phyloP scores from a whole-genome alignment of 2,113 vertebrate genomes.

The Cyanistes caeruleus region DNA sequence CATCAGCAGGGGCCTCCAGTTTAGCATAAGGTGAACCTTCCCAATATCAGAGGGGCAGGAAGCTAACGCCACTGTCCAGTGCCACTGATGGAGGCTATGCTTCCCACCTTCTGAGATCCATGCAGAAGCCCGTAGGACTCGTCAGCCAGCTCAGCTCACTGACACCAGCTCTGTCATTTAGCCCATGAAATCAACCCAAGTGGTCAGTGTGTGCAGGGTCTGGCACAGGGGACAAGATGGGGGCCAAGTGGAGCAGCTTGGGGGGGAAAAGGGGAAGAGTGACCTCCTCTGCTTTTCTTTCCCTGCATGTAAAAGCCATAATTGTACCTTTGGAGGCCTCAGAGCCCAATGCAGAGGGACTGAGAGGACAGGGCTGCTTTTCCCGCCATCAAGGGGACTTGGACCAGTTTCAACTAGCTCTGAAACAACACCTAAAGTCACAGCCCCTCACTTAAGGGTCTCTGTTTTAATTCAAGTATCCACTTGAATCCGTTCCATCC shows the following conservation, averaged over 20 bases:
- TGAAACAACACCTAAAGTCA: background rate
- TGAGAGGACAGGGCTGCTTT: too few species aligned
- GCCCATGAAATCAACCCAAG: background rate
- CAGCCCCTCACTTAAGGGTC: background rate
- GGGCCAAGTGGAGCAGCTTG: background rate
- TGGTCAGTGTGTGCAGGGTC: rapidly evolving
- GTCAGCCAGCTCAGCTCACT: background rate
- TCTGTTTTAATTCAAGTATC: background rate
- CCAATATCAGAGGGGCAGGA: background rate
- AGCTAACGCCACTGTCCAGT: background rate
- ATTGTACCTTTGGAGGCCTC: rapidly evolving
- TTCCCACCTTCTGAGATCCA: rapidly evolving
- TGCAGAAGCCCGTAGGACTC: background rate
- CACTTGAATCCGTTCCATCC: background rate
- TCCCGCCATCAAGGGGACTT: too few species aligned
- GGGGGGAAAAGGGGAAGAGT: rapidly evolving
- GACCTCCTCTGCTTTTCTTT: background rate
- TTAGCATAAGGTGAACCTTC: background rate
- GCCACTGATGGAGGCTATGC: rapidly evolving
- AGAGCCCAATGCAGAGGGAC: background rate
- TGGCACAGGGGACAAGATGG: rapidly evolving
- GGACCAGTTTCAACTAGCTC: background rate
- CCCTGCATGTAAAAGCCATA: background rate
- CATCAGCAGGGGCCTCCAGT: background rate
- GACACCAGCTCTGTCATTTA: background rate